phyloP scores from a whole-genome alignment of 2,797 vertebrate genomes.

The Todus mexicanus region DNA sequence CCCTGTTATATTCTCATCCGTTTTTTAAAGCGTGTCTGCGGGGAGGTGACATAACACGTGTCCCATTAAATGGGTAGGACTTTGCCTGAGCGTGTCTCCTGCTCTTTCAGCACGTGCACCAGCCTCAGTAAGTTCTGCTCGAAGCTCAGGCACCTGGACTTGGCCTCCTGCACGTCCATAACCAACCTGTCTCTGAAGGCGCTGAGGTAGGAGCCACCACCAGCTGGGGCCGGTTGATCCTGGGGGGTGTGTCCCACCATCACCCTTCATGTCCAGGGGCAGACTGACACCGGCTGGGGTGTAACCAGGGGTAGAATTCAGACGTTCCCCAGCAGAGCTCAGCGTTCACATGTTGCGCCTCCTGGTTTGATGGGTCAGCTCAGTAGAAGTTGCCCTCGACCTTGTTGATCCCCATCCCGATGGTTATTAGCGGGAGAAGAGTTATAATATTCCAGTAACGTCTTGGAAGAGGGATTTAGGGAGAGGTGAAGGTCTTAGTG shows the following conservation, averaged over 20 bases:
- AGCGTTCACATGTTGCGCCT: rapidly evolving
- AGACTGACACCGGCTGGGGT: neutral
- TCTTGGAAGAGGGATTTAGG: neutral
- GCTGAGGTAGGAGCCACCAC: constrained; percentile 81
- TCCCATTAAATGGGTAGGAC: rapidly evolving
- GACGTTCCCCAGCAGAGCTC: neutral
- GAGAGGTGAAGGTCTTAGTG: neutral
- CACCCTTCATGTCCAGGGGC: neutral
- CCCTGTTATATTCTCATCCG: rapidly evolving
- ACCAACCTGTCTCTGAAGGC: constrained; percentile 98
- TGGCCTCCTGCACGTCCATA: constrained; percentile 97
- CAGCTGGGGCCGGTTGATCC: rapidly evolving
- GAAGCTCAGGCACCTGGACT: constrained; percentile 94
- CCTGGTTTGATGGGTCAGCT: neutral
- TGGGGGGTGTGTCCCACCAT: rapidly evolving
- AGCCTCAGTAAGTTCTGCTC: constrained; percentile 99
- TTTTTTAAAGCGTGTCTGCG: rapidly evolving
- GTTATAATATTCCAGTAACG: neutral
- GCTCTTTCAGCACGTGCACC: constrained; percentile 87
- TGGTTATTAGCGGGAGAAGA: neutral
- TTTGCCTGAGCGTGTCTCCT: neutral
- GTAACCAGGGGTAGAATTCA: neutral
- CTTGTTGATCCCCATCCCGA: neutral
- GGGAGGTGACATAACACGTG: too few species aligned
- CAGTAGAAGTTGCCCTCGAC: neutral